phyloP scores from a whole-genome alignment of 2,888 invertebrate species.

The Danaus chrysippus region DNA sequence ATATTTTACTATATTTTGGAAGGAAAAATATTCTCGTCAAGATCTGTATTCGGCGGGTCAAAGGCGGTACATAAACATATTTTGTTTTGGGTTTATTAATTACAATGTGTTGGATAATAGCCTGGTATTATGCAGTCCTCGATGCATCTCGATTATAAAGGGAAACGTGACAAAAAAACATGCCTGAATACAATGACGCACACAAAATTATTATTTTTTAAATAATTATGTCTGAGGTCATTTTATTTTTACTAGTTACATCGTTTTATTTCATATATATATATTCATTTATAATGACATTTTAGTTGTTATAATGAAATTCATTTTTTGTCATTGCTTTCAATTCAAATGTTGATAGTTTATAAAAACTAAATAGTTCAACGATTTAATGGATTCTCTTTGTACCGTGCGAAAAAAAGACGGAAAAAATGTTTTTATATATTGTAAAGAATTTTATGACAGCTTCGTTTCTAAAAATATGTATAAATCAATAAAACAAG shows the following conservation, averaged over 20 bases:
- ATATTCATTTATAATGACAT: constrained; percentile 8
- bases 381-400: constrained; percentile 27
- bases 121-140: constrained; percentile 57
- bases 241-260: neutral
- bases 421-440: constrained; percentile 1
- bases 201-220: neutral
- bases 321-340: constrained; percentile 28
- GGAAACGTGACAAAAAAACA: constrained; percentile 55
- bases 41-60: constrained; percentile 49
- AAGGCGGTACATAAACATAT: constrained; percentile 38
- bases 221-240: constrained; percentile 3
- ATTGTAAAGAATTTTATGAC: too few relatives aligned
- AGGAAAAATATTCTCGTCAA: constrained; percentile 51
- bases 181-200: constrained; percentile 39
- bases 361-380: constrained; percentile 32
- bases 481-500: too few relatives aligned
- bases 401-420: constrained; percentile 46
- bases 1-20: constrained; percentile 46
- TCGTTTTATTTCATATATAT: neutral
- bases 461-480: too few relatives aligned
- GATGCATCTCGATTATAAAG: constrained; percentile 53
- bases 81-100: constrained; percentile 58
- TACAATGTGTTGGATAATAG: constrained; percentile 56
- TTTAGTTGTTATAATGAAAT: constrained; percentile 21
- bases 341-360: constrained; percentile 25